phyloP scores from a whole-genome alignment of 2,888 invertebrate genomes.

The Eupithecia tripunctaria region DNA sequence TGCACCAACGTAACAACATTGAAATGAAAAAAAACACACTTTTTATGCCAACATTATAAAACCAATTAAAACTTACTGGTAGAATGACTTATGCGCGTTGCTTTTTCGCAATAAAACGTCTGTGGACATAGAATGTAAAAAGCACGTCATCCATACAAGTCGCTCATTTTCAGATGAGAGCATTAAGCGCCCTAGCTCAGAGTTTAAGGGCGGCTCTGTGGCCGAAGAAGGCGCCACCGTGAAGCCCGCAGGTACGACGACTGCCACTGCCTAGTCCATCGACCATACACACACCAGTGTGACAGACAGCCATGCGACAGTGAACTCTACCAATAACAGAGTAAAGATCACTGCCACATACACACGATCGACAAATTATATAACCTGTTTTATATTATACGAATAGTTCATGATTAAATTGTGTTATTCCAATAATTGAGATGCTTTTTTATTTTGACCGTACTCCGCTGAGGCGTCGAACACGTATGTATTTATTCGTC shows the following conservation, averaged over 20 bases:
- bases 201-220: constrained; percentile 88
- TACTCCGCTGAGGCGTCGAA: constrained; percentile 83
- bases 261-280: constrained; percentile 78
- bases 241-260: constrained; percentile 81
- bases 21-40: not conserved
- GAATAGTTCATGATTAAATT: constrained; percentile 84
- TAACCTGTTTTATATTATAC: constrained; percentile 83
- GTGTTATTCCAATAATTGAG: constrained; percentile 84
- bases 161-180: constrained; percentile 88
- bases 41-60: not conserved
- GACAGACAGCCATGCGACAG: constrained; percentile 76
- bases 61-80: not conserved
- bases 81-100: constrained; percentile 16
- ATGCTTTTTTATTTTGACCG: constrained; percentile 84
- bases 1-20: not conserved
- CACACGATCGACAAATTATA: constrained; percentile 80
- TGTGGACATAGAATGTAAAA: constrained; percentile 71
- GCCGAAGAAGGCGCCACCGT: constrained; percentile 74
- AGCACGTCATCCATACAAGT: constrained; percentile 79
- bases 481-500: constrained; percentile 83
- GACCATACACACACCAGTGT: constrained; percentile 77
- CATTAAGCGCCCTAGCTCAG: constrained; percentile 94
- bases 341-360: constrained; percentile 74
- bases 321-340: constrained; percentile 65
- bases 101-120: constrained; percentile 25